A percentile compares a stretch with the other conserved stretches of the same genome.
Evolutionary conservation across 2,888 invertebrate species (phyloP).

Genomic region (Andrena camellia): DNA sequence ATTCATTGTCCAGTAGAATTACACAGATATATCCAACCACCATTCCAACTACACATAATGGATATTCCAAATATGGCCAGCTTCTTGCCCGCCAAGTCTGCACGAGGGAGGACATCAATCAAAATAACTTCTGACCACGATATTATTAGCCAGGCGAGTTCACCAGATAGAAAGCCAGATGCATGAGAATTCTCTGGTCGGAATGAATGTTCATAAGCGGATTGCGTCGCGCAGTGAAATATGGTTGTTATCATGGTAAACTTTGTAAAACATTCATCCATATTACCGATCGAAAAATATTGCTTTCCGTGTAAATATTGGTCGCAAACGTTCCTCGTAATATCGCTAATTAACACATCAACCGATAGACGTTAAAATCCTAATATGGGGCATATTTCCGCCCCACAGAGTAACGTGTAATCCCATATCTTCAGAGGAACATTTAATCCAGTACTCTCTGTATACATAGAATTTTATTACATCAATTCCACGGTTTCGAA

Average conservation of each 20-base stretch:
- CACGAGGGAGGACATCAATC: background rate
- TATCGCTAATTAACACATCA: constrained; percentile 15
- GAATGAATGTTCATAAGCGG: constrained; percentile 55
- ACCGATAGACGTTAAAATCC: constrained; percentile 33
- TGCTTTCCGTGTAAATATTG: constrained; percentile 52
- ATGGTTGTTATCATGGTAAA: constrained; percentile 47
- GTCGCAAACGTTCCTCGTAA: constrained; percentile 28
- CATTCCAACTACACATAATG: background rate
- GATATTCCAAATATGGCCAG: background rate
- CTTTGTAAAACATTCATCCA: constrained; percentile 42
- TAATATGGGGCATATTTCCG: constrained; percentile 32
- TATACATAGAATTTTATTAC: constrained; percentile 65
- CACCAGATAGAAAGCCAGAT: constrained; percentile 8
- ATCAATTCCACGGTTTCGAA: constrained; percentile 42
- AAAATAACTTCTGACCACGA: background rate
- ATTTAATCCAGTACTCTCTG: constrained; percentile 57
- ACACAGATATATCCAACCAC: background rate
- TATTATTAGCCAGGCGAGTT: constrained; percentile 4
- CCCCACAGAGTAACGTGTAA: constrained; percentile 26
- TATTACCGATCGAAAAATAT: constrained; percentile 50
- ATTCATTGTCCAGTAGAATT: background rate
- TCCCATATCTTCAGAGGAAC: constrained; percentile 18
- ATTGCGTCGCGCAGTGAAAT: constrained; percentile 55
- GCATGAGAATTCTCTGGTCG: constrained; percentile 23
- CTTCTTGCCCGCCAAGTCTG: background rate